Conservation (phyloP, 2,113 vertebrate species). For the Alexandromys fortis region DNA sequence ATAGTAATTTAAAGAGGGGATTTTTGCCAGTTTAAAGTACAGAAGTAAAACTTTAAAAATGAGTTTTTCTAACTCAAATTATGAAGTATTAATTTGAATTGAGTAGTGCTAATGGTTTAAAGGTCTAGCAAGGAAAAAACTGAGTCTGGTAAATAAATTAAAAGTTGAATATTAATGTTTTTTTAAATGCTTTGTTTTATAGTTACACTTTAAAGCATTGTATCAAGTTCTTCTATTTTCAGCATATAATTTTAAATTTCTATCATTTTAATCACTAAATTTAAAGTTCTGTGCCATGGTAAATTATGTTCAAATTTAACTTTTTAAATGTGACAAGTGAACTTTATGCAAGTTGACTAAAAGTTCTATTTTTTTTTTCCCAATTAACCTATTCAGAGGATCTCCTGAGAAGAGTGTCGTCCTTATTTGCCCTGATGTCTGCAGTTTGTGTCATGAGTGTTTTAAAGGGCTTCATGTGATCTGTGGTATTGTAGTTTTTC, state of each 20-base stretch:
- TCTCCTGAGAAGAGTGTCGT: constrained; percentile 78
- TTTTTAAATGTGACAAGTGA: constrained; percentile 75
- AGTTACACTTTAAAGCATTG: constrained; percentile 75
- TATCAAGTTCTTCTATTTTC: constrained; percentile 59
- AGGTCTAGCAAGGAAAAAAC: constrained; percentile 27
- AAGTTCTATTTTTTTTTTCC: constrained; percentile 73
- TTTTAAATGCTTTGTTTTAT: constrained; percentile 36
- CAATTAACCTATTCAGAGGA: constrained; percentile 72
- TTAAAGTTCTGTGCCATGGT: constrained; percentile 75
- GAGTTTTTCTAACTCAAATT: constrained; percentile 63
- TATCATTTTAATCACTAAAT: constrained; percentile 79
- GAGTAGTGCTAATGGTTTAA: constrained; percentile 32
- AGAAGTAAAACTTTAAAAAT: constrained; percentile 22
- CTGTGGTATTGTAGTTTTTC: constrained; percentile 87
- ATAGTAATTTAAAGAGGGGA: neutral
- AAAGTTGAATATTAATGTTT: constrained; percentile 55
- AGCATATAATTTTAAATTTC: constrained; percentile 79
- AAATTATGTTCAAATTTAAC: constrained; percentile 73
- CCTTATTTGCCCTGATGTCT: constrained; percentile 71
- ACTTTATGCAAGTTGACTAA: constrained; percentile 76
- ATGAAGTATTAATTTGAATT: constrained; percentile 54
- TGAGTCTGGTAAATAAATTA: constrained; percentile 37
- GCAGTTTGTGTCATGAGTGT: constrained; percentile 79
- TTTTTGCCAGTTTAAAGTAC: constrained; percentile 28
- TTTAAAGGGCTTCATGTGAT: constrained; percentile 91